These are phyloP conservation scores for Helicoverpa assulta DNA, from an alignment of 2,888 invertebrate genomes.

Conservation along the genomic window DNA sequence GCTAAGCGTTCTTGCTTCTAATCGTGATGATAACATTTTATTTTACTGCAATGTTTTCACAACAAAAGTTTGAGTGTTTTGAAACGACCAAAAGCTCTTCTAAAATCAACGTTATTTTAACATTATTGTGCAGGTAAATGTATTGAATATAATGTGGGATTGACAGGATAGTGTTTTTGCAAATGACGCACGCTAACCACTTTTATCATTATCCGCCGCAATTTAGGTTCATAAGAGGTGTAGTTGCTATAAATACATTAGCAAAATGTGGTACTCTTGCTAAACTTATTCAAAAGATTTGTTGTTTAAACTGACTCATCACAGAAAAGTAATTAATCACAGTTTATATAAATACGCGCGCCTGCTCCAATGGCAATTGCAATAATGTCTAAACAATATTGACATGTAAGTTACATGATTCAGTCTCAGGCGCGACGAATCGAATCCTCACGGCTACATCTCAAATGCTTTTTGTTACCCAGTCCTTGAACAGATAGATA, in stretches of 20 bases:
- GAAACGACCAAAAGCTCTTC: constrained; percentile 3
- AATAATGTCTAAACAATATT: constrained; percentile 67
- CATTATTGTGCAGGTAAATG: not conserved
- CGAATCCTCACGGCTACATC: constrained; percentile 69
- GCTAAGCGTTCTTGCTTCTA: constrained; percentile 33
- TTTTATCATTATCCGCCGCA: constrained; percentile 1
- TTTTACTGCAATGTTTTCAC: constrained; percentile 36
- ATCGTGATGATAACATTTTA: constrained; percentile 43
- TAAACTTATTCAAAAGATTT: not conserved
- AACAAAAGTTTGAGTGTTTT: constrained; percentile 26
- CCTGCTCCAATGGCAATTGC: constrained; percentile 72
- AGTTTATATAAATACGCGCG: constrained; percentile 56
- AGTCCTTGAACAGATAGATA: constrained; percentile 82
- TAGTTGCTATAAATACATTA: constrained; percentile 5
- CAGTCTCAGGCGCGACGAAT: constrained; percentile 80
- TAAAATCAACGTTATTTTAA: not conserved
- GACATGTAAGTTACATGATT: constrained; percentile 40
- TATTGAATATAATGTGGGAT: constrained; percentile 2
- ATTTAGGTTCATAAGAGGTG: not conserved
- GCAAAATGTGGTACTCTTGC: not conserved
- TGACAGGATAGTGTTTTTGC: not conserved
- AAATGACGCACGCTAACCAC: constrained; percentile 35
- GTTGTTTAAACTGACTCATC: constrained; percentile 11
- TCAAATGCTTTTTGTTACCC: constrained; percentile 71
- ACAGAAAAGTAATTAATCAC: constrained; percentile 11